phyloP scores from a whole-genome alignment of 1,140 invertebrate genomes.

The Diplogasteroides magnus region DNA sequence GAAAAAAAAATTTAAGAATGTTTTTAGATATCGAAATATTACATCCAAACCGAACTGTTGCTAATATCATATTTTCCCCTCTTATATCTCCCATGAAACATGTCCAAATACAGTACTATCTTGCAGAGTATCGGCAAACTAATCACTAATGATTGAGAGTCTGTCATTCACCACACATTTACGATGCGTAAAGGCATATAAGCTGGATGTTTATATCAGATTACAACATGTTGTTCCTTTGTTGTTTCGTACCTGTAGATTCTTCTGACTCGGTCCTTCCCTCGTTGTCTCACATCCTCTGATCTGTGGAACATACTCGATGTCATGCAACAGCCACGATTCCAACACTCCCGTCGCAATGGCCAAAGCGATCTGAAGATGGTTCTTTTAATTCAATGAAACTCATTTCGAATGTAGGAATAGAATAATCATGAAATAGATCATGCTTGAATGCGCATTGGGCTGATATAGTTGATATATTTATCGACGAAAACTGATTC shows the following conservation, averaged over 20 bases:
- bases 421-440: too few species aligned
- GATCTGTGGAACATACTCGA: constrained; percentile 34
- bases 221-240: too few species aligned
- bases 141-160: neutral
- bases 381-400: neutral
- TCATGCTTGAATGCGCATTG: too few species aligned
- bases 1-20: too few species aligned
- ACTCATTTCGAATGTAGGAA: neutral
- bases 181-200: neutral
- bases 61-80: constrained; percentile 41
- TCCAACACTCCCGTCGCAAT: constrained; percentile 27
- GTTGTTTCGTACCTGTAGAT: too few species aligned
- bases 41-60: too few species aligned
- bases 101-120: neutral
- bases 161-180: neutral
- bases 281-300: constrained; percentile 26
- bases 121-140: neutral
- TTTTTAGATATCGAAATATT: too few species aligned
- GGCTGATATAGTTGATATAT: too few species aligned
- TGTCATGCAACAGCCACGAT: constrained; percentile 48
- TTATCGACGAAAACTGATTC: too few species aligned
- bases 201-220: constrained; percentile 9
- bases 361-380: constrained; percentile 22
- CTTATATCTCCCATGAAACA: constrained; percentile 2
- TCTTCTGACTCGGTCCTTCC: too few species aligned